Conservation (phyloP, 2,797 vertebrate species). For the Cyprinodon diabolis region DNA sequence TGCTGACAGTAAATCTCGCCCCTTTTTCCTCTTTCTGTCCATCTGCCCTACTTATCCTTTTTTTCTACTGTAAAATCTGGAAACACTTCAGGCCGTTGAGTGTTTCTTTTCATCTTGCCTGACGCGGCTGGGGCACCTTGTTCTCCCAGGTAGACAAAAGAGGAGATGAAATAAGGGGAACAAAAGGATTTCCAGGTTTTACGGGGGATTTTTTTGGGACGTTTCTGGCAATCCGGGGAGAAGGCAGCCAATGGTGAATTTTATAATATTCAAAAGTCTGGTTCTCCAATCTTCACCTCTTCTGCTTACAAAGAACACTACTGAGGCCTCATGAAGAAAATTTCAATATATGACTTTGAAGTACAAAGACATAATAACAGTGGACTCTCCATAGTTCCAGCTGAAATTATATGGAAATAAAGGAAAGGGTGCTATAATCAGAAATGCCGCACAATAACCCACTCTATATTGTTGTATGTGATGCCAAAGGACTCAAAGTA, state of each 20-base stretch:
- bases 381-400: conserved; percentile 3
- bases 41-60: conserved; percentile 45
- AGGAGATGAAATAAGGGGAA: conserved; percentile 53
- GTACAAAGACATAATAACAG: conserved; percentile 23
- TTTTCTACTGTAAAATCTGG: conserved; percentile 64
- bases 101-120: conserved; percentile 63
- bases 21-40: conserved; percentile 21
- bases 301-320: conserved; percentile 22
- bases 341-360: conserved; percentile 37
- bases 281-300: conserved; percentile 21
- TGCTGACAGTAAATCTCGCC: conserved; percentile 35
- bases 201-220: conserved; percentile 24
- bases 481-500: not conserved
- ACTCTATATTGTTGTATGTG: not conserved
- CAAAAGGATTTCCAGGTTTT: conserved; percentile 68
- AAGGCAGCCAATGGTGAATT: conserved; percentile 25
- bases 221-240: conserved; percentile 43
- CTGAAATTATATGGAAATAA: conserved; percentile 4
- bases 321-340: conserved; percentile 21
- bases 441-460: not conserved
- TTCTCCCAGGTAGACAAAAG: conserved; percentile 70
- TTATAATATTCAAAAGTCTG: conserved; percentile 31
- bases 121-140: conserved; percentile 57
- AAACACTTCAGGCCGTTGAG: conserved; percentile 66
- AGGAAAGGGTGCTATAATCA: conserved; percentile 2